Conservation (phyloP, 2,888 invertebrate genomes). For the Asteroscopus sphinx region DNA sequence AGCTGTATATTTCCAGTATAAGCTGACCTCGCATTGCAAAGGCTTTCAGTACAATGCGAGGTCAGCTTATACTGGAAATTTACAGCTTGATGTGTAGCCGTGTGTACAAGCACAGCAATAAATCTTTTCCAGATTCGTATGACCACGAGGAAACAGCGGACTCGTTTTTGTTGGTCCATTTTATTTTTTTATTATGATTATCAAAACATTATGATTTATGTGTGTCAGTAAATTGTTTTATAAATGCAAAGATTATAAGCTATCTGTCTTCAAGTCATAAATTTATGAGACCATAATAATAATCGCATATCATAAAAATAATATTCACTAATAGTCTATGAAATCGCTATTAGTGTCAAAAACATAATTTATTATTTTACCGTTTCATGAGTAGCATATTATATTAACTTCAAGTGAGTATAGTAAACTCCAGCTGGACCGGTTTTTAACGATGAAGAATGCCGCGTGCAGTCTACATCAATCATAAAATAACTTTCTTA, state of each 20-base stretch:
- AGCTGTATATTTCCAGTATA: too few species aligned
- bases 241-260: background rate
- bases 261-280: background rate
- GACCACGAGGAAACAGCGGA: too few species aligned
- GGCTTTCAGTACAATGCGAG: too few species aligned
- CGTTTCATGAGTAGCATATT: background rate
- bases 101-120: too few species aligned
- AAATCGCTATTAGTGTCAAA: conserved; percentile 22
- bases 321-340: conserved; percentile 9
- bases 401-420: too few species aligned
- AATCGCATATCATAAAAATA: conserved; percentile 7
- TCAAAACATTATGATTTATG: too few species aligned
- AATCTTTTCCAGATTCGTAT: too few species aligned
- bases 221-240: background rate
- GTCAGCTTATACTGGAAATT: too few species aligned
- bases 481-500: conserved; percentile 30
- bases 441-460: conserved; percentile 28
- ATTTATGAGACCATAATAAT: conserved; percentile 13
- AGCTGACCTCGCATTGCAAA: too few species aligned
- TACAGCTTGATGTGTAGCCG: too few species aligned
- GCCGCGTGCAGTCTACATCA: conserved; percentile 27
- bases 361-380: conserved; percentile 23
- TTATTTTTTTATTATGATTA: too few species aligned
- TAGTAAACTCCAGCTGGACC: conserved; percentile 15
- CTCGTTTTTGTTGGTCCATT: too few species aligned